Evolutionary conservation across 2,113 vertebrate species (phyloP).

Genomic region (Benitochromis conjunctus): DNA sequence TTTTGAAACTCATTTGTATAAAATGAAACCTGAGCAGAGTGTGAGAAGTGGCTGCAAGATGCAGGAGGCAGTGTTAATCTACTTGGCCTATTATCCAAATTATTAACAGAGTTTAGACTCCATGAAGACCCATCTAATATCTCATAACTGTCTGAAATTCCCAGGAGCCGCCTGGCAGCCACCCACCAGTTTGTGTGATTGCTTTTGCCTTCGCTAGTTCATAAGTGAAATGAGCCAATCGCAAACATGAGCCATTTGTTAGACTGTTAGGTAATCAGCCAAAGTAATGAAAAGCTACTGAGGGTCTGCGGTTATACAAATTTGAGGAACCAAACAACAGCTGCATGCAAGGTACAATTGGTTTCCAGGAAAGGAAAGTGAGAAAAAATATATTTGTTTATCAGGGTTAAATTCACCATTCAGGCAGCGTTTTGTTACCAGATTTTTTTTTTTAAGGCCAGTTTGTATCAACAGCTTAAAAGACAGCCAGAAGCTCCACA

Average conservation of each 20-base stretch:
- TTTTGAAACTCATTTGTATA: neutral
- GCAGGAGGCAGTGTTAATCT: neutral
- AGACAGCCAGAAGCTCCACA: neutral
- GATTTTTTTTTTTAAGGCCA: neutral
- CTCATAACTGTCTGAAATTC: neutral
- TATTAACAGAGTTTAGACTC: neutral
- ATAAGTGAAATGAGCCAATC: constrained; percentile 40
- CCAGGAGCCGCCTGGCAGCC: neutral
- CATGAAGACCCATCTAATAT: neutral
- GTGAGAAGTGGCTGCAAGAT: neutral
- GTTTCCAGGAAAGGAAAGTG: neutral
- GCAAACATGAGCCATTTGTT: constrained; percentile 25
- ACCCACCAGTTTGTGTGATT: neutral
- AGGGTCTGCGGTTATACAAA: neutral
- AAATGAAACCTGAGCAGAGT: neutral
- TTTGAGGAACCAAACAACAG: neutral
- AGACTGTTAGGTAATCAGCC: constrained; percentile 37
- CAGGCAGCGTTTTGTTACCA: neutral
- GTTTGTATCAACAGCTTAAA: neutral
- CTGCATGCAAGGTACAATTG: neutral
- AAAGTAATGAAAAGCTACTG: constrained; percentile 17
- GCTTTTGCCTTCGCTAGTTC: constrained; percentile 14
- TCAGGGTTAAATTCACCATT: neutral
- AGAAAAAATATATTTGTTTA: neutral
- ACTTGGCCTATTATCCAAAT: neutral